Evolutionary conservation across 2,797 vertebrate species (phyloP), one percentile per base, ranked within the genome.

Genomic region (Onychomys leucogaster): DNA sequence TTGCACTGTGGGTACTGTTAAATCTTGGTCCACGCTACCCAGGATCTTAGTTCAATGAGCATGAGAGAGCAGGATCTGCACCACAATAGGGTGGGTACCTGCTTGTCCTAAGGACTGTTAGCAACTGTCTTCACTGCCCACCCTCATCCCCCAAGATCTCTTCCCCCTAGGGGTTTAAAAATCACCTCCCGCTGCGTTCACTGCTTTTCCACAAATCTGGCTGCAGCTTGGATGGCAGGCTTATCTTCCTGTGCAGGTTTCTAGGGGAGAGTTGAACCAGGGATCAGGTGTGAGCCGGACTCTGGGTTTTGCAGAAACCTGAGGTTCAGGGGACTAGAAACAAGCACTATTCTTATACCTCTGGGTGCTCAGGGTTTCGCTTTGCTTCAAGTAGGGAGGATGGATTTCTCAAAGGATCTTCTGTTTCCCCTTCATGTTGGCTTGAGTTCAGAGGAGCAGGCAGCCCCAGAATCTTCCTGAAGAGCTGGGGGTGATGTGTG

Each of bases 211-310:
- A 78, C 91, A 90, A 94, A 96, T 94, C 97, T 95, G 93, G 81
- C 93, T 93, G 75, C 73, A 80, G 87, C 89, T 94, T 82, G 85
- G 86, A 86, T 65, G 89, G 89, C 89, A 3, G 75, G 89, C 95
- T 97, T 95, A 95, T 95, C 97, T 97, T 94, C 89, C 86, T 91
- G 73, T 94, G 95, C 97, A 97, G 97, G 94, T 97, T 97, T 98
- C 97, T 96, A 84, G 97, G 97, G 93, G 93, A 97, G 96, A 96
- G 92, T 97, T 97, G 82, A 97, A 89, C 59, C 52, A 80, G 91
- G 93, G 96, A 95, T 97, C 95, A 94, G 95, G 87, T 98, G 97
- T 91, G 92, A 94, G 93, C 32, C 0, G 8, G 49, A 87, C 91
- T 96, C 93, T 90, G 65, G 61, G 83, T 75, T 95, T 96, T 96